phyloP scores from a whole-genome alignment of 2,888 invertebrate genomes.

The Diarsia brunnea region DNA sequence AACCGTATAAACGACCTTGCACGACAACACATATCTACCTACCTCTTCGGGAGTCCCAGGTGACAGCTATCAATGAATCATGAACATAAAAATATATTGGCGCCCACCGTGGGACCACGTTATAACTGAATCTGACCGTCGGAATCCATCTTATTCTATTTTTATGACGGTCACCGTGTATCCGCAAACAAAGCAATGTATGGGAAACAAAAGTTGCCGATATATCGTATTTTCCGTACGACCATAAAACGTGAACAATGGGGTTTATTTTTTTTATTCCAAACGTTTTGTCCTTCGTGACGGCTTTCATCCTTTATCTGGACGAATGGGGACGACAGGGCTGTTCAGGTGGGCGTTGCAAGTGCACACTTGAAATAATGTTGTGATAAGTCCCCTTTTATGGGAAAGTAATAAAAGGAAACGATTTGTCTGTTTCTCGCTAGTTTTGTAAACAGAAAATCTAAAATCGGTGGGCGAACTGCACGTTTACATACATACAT shows the following conservation, averaged over 20 bases:
- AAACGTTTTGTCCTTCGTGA: conserved; percentile 46
- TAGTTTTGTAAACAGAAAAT: background rate
- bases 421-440: conserved; percentile 1
- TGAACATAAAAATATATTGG: conserved; percentile 57
- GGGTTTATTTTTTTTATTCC: conserved; percentile 50
- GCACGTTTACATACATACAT: too few relatives aligned
- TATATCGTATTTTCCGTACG: conserved; percentile 45
- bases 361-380: conserved; percentile 40
- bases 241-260: conserved; percentile 49
- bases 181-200: conserved; percentile 51
- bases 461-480: background rate
- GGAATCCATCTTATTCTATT: conserved; percentile 47
- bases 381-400: conserved; percentile 26
- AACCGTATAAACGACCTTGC: background rate
- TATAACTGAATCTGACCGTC: conserved; percentile 49
- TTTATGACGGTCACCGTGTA: conserved; percentile 51
- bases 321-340: conserved; percentile 28
- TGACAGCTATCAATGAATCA: conserved; percentile 55
- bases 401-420: conserved; percentile 6
- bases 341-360: conserved; percentile 35
- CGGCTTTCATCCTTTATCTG: conserved; percentile 47
- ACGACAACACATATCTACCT: background rate
- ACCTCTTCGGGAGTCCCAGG: conserved; percentile 36
- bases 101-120: conserved; percentile 49
- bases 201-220: conserved; percentile 53